These are phyloP conservation scores for Nixonia krombeini DNA, from an alignment of 1,140 invertebrate species.

Conservation along the genomic window DNA sequence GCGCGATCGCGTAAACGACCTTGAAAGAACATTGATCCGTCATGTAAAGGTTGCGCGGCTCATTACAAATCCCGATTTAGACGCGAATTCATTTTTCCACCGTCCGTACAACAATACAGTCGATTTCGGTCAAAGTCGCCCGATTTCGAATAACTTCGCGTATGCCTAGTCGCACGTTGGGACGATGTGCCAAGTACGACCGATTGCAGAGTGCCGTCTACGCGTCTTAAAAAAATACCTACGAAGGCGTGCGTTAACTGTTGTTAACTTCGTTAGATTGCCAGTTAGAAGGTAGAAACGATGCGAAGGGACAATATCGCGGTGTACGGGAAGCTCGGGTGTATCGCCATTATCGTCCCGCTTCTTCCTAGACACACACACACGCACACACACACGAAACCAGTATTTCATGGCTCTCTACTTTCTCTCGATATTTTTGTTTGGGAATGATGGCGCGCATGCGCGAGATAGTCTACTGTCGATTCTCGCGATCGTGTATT, in stretches of 20 bases:
- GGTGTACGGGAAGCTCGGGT: constrained; percentile 39
- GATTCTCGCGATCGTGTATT: too few relatives aligned
- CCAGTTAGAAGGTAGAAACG: constrained; percentile 37
- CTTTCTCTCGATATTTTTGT: constrained; percentile 48
- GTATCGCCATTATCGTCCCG: constrained; percentile 36
- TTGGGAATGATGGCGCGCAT: too few relatives aligned
- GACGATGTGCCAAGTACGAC: too few relatives aligned
- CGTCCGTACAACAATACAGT: too few relatives aligned
- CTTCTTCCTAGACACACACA: constrained; percentile 32
- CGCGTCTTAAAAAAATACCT: too few relatives aligned
- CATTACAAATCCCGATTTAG: constrained; percentile 27
- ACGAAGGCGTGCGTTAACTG: too few relatives aligned
- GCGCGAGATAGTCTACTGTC: too few relatives aligned
- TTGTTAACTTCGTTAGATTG: too few relatives aligned
- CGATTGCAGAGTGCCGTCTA: too few relatives aligned
- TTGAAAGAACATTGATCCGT: constrained; percentile 46
- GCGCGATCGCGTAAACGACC: constrained; percentile 24
- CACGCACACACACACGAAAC: constrained; percentile 35
- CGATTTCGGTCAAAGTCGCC: too few relatives aligned
- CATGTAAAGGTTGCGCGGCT: constrained; percentile 36
- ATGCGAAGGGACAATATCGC: constrained; percentile 47
- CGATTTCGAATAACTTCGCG: too few relatives aligned
- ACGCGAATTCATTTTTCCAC: not conserved
- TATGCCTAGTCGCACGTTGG: too few relatives aligned
- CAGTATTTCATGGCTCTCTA: constrained; percentile 43